phyloP scores from a whole-genome alignment of 1,140 invertebrate genomes.

The Drosophila subpulchrella region DNA sequence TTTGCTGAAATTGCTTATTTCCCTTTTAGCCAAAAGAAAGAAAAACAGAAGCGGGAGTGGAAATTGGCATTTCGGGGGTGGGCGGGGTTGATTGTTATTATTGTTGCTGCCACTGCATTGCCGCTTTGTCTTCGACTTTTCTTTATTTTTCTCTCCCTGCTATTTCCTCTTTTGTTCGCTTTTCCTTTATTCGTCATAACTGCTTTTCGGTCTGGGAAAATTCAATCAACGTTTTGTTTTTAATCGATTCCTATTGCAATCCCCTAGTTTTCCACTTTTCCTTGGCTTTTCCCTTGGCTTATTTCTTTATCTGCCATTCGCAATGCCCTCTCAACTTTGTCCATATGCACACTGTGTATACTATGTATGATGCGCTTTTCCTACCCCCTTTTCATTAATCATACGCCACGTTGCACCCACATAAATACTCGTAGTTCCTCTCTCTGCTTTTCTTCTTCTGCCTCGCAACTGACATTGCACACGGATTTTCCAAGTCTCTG shows the following conservation, averaged over 20 bases:
- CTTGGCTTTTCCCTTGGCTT: conserved; percentile 23
- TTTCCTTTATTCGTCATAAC: conserved; percentile 31
- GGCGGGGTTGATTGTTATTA: conserved; percentile 37
- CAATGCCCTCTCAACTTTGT: conserved; percentile 20
- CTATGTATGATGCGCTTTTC: conserved; percentile 15
- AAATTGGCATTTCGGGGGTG: conserved; percentile 53
- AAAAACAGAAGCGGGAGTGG: conserved; percentile 13
- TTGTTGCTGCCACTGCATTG: conserved; percentile 47
- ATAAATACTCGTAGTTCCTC: conserved; percentile 41
- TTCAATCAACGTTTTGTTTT: conserved; percentile 74
- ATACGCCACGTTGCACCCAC: conserved; percentile 74
- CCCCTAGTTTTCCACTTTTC: conserved; percentile 10
- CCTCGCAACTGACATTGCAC: conserved; percentile 65
- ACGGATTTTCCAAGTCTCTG: conserved; percentile 78
- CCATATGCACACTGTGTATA: conserved; percentile 22
- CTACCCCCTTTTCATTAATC: conserved; percentile 66
- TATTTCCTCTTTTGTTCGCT: conserved; percentile 4
- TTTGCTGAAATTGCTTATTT: conserved; percentile 82
- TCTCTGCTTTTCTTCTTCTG: conserved; percentile 2
- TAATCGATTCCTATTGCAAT: conserved; percentile 68
- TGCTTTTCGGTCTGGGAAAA: conserved; percentile 61
- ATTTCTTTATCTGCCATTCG: conserved; percentile 33
- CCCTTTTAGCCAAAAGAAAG: conserved; percentile 48
- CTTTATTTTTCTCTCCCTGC: not conserved
- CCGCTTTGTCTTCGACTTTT: conserved; percentile 43